Percentiles rank a stretch among this genome's conserved stretches.
phyloP scores from a whole-genome alignment of 1,140 invertebrate genomes.

The Akabosia matsudoensis region DNA sequence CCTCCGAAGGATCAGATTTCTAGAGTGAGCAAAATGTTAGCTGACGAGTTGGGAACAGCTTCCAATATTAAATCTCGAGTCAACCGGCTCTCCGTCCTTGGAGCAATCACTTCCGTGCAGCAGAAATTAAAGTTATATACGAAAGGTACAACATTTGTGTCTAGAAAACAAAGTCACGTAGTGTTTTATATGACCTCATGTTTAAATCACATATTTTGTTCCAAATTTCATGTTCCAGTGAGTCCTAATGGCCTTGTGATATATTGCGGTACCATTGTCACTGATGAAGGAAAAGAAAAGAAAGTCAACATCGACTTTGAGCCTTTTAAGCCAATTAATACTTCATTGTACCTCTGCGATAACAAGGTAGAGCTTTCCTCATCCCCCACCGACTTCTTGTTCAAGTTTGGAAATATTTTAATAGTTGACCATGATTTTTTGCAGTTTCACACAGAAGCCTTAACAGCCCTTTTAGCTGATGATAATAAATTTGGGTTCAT shows the following conservation, averaged over 20 bases:
- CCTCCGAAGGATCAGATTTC: slow-evolving; percentile 99
- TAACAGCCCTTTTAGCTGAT: slow-evolving; percentile 93
- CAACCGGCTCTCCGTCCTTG: slow-evolving; percentile 95
- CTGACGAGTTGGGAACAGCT: slow-evolving; percentile 99
- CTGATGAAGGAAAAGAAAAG: slow-evolving; percentile 99
- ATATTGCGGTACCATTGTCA: slow-evolving; percentile 99
- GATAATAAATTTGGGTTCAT: slow-evolving; percentile 99
- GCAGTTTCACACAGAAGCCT: slow-evolving; percentile 89
- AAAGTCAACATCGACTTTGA: slow-evolving; percentile 99
- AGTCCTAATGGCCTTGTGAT: slow-evolving; percentile 98
- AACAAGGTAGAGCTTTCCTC: slow-evolving; percentile 69
- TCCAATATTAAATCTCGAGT: slow-evolving; percentile 99
- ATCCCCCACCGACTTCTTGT: neutral
- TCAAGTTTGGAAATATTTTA: neutral
- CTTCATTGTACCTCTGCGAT: slow-evolving; percentile 97
- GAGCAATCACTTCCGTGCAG: slow-evolving; percentile 99
- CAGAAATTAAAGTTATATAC: slow-evolving; percentile 98
- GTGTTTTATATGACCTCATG: too few species aligned
- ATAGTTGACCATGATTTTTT: slow-evolving; percentile 3
- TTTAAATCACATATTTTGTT: too few species aligned
- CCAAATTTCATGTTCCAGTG: slow-evolving; percentile 78
- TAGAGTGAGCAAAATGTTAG: slow-evolving; percentile 98
- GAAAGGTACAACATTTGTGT: too few species aligned
- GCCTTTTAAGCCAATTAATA: slow-evolving; percentile 99
- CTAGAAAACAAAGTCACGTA: too few species aligned